These are phyloP conservation scores for Bubo bubo DNA, from an alignment of 2,113 vertebrate genomes.

Conservation along the genomic window DNA sequence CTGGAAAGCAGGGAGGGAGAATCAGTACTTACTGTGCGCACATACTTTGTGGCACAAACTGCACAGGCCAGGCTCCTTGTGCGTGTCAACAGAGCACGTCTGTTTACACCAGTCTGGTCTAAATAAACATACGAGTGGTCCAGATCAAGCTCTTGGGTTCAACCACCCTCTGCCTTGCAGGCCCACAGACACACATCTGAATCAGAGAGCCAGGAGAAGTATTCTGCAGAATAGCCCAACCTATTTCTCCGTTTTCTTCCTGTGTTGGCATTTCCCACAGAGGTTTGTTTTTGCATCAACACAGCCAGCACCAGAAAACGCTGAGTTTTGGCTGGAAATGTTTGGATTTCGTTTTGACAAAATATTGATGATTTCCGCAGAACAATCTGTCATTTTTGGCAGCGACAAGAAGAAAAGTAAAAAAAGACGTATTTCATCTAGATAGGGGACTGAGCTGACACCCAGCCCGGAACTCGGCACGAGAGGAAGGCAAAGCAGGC, in stretches of 20 bases:
- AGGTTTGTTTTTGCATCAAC: slow-evolving; percentile 19
- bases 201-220: not conserved
- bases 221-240: not conserved
- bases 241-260: not conserved
- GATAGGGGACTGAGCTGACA: slow-evolving; percentile 4
- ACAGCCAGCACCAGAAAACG: not conserved
- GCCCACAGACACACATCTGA: not conserved
- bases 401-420: not conserved
- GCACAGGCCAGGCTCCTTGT: not conserved
- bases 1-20: not conserved
- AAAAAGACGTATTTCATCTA: not conserved
- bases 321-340: slow-evolving; percentile 48
- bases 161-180: not conserved
- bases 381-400: slow-evolving; percentile 2
- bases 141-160: not conserved
- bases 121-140: not conserved
- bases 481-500: not conserved
- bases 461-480: not conserved
- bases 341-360: slow-evolving; percentile 42
- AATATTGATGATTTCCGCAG: slow-evolving; percentile 16
- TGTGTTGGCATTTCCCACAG: slow-evolving; percentile 34
- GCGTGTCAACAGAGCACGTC: not conserved
- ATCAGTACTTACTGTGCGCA: fast-evolving
- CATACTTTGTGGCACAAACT: not conserved
- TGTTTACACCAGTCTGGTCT: not conserved